Base-by-base conservation (phyloP, 2,797 vertebrate species). In the Gadopsis marmoratus region DNA sequence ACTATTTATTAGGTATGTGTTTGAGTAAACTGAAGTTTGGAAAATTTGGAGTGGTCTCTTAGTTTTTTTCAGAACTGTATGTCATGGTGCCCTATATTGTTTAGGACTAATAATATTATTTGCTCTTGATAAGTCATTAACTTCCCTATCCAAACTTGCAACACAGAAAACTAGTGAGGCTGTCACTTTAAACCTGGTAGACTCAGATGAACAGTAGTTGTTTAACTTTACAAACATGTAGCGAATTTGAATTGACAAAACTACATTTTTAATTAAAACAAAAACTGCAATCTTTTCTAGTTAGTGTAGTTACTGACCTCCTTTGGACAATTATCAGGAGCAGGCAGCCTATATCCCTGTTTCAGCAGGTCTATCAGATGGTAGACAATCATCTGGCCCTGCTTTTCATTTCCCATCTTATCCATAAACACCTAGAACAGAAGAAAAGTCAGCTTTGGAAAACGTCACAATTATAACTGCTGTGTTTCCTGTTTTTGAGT, bases 351-450 rank as follows among this genome's bases (percentile, higher is more conserved):
- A 60, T 96, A 97, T 50, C 96, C 96, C 31, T 93, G 95, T 88
- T 97, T 98, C 76, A 96, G 90, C 84, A 99, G 96, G 74, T 98
- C 97, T 80, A 98, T 97, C 83, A 99, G 94, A 88, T 99, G 97
- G 91, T 98, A 99, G 3, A 99, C 98, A 55, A 99, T 99, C 98
- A 99, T 99, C 93, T 99, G 98, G 41, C 98, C 98, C 90, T 99
- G 98, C 88, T 99, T 99, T 88, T 99, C 98, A 63, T 96, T 96
- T 23, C 98, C 98, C 94, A 99, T 99, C 95, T 96, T 97, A 51
- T 97, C 96, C 98, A 99, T 98, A 83, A 99, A 99, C 88, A 99
- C 97, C 98, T 99, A 86, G 61, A 86, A n/a, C 17, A 87, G 17
- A 69, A 33, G 5, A 50, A 33, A 33, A 39, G 47, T 23, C 2